Percentiles rank a stretch among this genome's conserved stretches.
Conservation (phyloP, 1,140 invertebrate species). For the Hypsibius dujardini region DNA sequence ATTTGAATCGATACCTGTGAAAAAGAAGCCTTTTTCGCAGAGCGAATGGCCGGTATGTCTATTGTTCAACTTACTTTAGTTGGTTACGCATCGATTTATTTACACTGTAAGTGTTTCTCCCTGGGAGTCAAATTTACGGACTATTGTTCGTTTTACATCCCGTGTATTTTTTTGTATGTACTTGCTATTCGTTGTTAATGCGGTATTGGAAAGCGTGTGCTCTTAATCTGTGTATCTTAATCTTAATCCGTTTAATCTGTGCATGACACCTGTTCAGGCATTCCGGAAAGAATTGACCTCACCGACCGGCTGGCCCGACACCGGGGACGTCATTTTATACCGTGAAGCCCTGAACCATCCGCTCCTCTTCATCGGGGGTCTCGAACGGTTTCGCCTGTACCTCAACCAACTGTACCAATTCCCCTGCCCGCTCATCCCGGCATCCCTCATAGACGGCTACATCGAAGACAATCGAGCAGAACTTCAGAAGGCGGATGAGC, state of each 20-base stretch:
- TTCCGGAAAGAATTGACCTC: background rate
- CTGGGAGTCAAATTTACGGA: background rate
- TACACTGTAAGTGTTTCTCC: background rate
- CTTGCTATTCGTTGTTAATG: background rate
- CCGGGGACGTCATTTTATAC: background rate
- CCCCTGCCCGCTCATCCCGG: background rate
- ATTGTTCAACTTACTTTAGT: background rate
- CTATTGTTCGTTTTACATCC: too few species aligned
- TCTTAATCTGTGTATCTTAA: background rate
- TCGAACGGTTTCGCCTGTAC: conserved; percentile 3
- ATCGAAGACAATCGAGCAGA: background rate
- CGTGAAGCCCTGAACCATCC: background rate
- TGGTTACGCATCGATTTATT: background rate
- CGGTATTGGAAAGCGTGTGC: background rate
- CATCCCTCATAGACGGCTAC: background rate
- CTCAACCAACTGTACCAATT: background rate
- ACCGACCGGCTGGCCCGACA: background rate
- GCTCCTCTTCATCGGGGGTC: background rate
- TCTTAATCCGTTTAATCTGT: background rate
- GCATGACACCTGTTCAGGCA: background rate
- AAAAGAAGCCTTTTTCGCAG: background rate
- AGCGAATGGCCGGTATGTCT: background rate
- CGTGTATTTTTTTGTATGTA: too few species aligned
- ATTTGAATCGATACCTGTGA: background rate
- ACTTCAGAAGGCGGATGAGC: background rate